Evolutionary conservation across 2,797 vertebrate species (phyloP).

Genomic region (Centroberyx gerrardi): DNA sequence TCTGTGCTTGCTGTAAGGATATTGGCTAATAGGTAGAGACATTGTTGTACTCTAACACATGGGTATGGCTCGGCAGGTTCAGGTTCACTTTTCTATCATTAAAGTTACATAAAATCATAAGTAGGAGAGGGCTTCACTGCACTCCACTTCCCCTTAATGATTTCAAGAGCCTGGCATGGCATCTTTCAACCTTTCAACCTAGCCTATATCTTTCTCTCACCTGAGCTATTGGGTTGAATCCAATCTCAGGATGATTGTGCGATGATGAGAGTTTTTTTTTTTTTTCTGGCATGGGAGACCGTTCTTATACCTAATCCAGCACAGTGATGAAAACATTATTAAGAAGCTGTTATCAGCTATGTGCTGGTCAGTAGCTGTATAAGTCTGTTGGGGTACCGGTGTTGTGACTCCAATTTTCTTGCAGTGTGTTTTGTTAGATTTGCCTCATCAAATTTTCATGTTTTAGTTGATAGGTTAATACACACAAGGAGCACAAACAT

Average conservation of each 20-base stretch:
- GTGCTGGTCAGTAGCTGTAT: neutral
- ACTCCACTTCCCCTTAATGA: conserved; percentile 47
- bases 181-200: conserved; percentile 3
- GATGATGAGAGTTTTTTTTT: neutral
- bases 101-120: conserved; percentile 57
- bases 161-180: conserved; percentile 24
- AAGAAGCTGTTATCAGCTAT: neutral
- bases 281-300: neutral
- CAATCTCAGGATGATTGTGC: conserved; percentile 6
- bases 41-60: conserved; percentile 25
- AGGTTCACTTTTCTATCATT: conserved; percentile 54
- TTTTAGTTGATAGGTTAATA: conserved; percentile 31
- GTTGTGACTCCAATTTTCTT: neutral
- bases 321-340: neutral
- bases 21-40: conserved; percentile 44
- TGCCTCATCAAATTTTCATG: conserved; percentile 35
- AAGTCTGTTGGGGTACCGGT: neutral
- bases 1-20: conserved; percentile 24
- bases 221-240: conserved; percentile 19
- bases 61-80: conserved; percentile 26
- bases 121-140: conserved; percentile 22
- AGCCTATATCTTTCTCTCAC: conserved; percentile 14
- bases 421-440: neutral
- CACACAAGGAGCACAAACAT: conserved; percentile 3
- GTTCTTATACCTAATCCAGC: neutral